Conservation (phyloP, 2,797 vertebrate genomes). For the Crenichthys baileyi region DNA sequence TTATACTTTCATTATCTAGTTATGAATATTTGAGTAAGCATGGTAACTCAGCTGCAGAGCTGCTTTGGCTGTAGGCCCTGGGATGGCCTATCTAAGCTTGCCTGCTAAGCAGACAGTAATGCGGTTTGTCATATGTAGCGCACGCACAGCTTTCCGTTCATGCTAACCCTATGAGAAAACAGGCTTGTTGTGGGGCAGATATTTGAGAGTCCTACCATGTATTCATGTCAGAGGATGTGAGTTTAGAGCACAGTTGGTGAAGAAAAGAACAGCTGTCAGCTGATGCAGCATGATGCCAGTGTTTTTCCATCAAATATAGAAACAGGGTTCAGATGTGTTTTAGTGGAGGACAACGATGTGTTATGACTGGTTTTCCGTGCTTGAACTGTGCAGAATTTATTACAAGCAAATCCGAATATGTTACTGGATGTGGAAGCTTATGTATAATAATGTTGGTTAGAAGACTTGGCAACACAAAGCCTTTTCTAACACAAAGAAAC, state of each 20-base stretch:
- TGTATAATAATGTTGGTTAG: constrained; percentile 4
- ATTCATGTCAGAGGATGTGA: constrained; percentile 62
- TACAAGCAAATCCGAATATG: constrained; percentile 20
- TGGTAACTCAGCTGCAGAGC: constrained; percentile 74
- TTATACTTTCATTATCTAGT: constrained; percentile 77
- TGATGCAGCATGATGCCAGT: constrained; percentile 72
- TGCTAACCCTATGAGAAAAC: constrained; percentile 73
- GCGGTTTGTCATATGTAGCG: constrained; percentile 83
- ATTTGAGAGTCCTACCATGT: constrained; percentile 66
- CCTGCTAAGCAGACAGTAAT: constrained; percentile 79
- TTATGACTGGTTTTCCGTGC: constrained; percentile 26
- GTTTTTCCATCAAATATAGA: constrained; percentile 68
- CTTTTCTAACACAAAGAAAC: constrained; percentile 13
- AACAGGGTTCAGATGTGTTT: constrained; percentile 31
- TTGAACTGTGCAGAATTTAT: constrained; percentile 15
- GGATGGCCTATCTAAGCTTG: constrained; percentile 78
- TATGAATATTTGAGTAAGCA: constrained; percentile 83
- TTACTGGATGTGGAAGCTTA: constrained; percentile 17
- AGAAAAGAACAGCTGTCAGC: constrained; percentile 81
- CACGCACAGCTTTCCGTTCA: constrained; percentile 78
- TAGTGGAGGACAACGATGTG: constrained; percentile 19
- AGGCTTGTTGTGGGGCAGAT: constrained; percentile 86
- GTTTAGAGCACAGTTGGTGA: constrained; percentile 71
- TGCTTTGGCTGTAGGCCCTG: constrained; percentile 73
- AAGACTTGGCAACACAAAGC: constrained; percentile 2